phyloP scores from a whole-genome alignment of 2,113 vertebrate species.

The Stomatorhinus ivindoensis region DNA sequence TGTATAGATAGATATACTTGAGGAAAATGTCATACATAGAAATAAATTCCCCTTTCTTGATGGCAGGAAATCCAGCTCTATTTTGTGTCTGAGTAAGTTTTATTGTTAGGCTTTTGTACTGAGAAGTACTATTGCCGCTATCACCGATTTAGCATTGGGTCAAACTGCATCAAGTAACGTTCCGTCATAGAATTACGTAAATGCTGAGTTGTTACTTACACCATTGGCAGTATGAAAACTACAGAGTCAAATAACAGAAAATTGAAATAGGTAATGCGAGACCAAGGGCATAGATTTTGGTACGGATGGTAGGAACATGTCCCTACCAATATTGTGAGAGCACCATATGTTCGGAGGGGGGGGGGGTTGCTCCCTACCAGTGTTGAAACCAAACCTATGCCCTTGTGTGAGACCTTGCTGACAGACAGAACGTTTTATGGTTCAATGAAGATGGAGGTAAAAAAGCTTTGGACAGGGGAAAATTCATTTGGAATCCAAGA shows the following conservation, averaged over 20 bases:
- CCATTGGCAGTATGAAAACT: background rate
- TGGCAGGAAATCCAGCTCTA: background rate
- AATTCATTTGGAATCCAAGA: background rate
- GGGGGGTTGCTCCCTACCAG: background rate
- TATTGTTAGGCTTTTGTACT: background rate
- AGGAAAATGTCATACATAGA: background rate
- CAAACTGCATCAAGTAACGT: background rate
- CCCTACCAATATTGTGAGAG: background rate
- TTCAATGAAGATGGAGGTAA: background rate
- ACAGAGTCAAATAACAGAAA: background rate
- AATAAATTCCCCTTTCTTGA: background rate
- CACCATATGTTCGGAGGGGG: background rate
- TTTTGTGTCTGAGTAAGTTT: background rate
- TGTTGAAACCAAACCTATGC: background rate
- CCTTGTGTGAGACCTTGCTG: background rate
- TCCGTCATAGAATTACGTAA: background rate
- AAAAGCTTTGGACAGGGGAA: background rate
- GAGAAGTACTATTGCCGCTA: background rate
- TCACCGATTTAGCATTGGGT: background rate
- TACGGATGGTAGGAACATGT: background rate
- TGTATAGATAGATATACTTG: background rate
- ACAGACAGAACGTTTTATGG: background rate
- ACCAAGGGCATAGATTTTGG: background rate
- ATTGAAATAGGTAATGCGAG: background rate
- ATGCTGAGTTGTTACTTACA: background rate